Base-by-base conservation (phyloP, 1,140 invertebrate species). In the Trichonephila clavata region DNA sequence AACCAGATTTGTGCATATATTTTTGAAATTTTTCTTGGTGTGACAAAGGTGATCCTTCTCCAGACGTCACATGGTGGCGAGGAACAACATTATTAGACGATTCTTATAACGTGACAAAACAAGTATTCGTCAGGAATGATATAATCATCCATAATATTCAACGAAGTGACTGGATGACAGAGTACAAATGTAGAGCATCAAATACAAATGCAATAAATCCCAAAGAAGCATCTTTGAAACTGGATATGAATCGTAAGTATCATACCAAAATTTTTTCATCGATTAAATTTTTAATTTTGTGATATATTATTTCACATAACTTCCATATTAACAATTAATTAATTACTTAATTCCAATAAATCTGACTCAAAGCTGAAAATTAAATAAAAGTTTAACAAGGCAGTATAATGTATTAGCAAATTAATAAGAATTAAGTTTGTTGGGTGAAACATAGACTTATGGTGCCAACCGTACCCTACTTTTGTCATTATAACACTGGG, bases 61-160 rank as follows among this genome's bases (percentile, higher is more conserved):
- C 98, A 0, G 96, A 96, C 94, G 97, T 98, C 21, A 97, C 97
- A 57, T 98, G 98, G 98, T 98, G 97, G 95, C 96, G 98, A 93
- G 98, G 98, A 95, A 98, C 98, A 95, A 96, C 96, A 6, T 97
- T 98, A 94, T 97, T 98, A 94, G 98, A 98, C 95, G 97, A 98
- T 94, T 97, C 97, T 14, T 98, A 68, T 65, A 90, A 94, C 20
- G 59, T 32, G 10, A 65, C 86, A 1, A 24, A 83, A 50, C 65
- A 77, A 21, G 94, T 94, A 39, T 95, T 94, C 86, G 95, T 95
- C n/a, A 68, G 88, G 6, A 98, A 98, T 96, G 97, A 97, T 91
- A 96, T 98, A 94, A 97, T 97, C 71, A 98, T 97, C 95, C 97
- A 97, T 32, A 97, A 97, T 94, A 96, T 98, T 83, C 97, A 97